A percentile compares a stretch with the other conserved stretches of the same genome.
These are phyloP conservation scores for Eulemur rubriventer DNA, from an alignment of 2,797 vertebrate genomes.

Conservation along the genomic window DNA sequence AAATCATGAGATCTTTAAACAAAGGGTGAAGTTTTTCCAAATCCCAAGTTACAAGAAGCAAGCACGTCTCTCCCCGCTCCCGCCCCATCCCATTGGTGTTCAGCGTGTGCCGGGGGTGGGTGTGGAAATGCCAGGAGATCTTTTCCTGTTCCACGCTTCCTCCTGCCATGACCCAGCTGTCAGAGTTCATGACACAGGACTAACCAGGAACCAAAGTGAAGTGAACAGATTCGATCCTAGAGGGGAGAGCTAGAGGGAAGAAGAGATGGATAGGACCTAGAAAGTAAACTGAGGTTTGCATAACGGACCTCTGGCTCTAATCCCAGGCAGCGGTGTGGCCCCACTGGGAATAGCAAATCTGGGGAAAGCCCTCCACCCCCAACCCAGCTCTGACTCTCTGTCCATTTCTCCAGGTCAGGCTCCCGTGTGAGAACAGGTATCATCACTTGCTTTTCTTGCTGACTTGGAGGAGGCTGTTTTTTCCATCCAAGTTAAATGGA, in stretches of 20 bases:
- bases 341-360: neutral
- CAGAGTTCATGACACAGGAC: neutral
- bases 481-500: slow-evolving; percentile 36
- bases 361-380: neutral
- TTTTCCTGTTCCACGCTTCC: neutral
- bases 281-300: neutral
- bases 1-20: neutral
- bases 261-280: neutral
- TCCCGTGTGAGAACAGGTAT: neutral
- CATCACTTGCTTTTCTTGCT: neutral
- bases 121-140: neutral
- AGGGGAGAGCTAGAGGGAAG: neutral
- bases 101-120: neutral
- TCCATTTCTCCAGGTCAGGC: too few species aligned
- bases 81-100: neutral
- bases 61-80: neutral
- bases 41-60: neutral
- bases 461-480: slow-evolving; percentile 2
- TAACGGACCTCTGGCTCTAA: neutral
- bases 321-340: neutral
- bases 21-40: neutral
- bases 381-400: neutral
- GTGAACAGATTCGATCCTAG: neutral
- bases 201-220: neutral
- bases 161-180: neutral